Base-by-base conservation (phyloP, 2,888 invertebrate species). In the Nesidiocoris tenuis region DNA sequence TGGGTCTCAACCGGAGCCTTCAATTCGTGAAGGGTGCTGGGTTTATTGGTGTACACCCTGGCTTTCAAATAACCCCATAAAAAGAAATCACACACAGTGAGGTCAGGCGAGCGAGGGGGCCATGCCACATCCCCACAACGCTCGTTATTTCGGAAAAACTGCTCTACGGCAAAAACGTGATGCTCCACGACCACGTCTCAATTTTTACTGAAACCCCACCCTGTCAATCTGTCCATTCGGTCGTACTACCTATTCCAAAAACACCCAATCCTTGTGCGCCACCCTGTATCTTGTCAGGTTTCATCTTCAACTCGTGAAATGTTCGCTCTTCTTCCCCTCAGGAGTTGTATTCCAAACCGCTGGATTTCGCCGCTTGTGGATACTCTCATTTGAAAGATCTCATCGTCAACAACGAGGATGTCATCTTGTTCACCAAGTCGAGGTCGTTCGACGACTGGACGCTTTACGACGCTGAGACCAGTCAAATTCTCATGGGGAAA, bases 71-170 rank as follows among this genome's bases (percentile, higher is more conserved):
- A 23, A 2, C 70, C 70, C 56, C 70, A 70, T 2, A 70, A 23
- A 56, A 70, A 70, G 59, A 70, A 70, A 23, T 70, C 70, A 24
- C 70, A 59, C 16, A 17, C 5, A 18, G 70, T 5, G 22, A 70
- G 17, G 25, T 70, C 57, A 24, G 59, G 70, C 12, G 59, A 70
- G 9, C 70, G 22, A 59, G 59, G 56, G 17, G 59, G 74, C 65
- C 74, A 65, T 17, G 5, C 19, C n/a, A 74, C 22, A 55, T 74
- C 64, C n/a, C 74, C 74, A 12, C 18, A 61, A 22, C 74, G 2
- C n/a, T n/a, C n/a, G n/a, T n/a, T n/a, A n/a, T n/a, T n/a, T n/a
- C n/a, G n/a, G n/a, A n/a, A n/a, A n/a, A n/a, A n/a, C n/a, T n/a
- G n/a, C n/a, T n/a, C n/a, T n/a, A n/a, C n/a, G n/a, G n/a, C n/a